Evolutionary conservation across 2,113 vertebrate species (phyloP), one percentile per base, ranked within the genome.

Genomic region (Eclectus roratus): DNA sequence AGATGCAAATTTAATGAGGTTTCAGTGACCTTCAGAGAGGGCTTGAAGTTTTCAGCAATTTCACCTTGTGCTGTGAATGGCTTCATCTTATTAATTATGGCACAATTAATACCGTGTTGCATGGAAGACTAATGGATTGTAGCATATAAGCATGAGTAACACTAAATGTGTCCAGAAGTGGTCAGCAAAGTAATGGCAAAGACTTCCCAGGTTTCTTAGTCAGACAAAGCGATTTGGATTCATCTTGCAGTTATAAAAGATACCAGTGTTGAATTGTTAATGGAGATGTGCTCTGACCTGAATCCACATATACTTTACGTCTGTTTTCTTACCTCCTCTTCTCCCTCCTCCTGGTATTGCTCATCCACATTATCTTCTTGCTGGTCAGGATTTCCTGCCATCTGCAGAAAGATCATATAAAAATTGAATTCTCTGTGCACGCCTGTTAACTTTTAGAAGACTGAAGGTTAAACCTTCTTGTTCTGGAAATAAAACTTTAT

Each of bases 341-440:
- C 99, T 53, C 97, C 98, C 55, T 99, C 99, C 23, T 99, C 99
- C 97, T 99, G 99, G 96, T 99, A 99, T 66, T 99, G 99, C 23
- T 99, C 99, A 64, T 99, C 99, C 68, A 99, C 97, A 19, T 98
- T 98, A 94, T 99, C 99, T 86, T 99, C 99, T 96, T 99, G 99
- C 88, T 99, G 99, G 97, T 99, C 99, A 37, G 99, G 99, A 88
- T 99, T 99, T 97, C 99, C 99, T 89, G 99, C 99, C 98, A 99
- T 98, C 99, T 99, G 97, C 84, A 94, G 74, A 94, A 88, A 96
- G 56, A 96, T n/a, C 44, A 89, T 13, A 89, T 68, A 33, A 84
- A 83, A 95, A 66, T 63, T 61, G 79, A 85, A 23, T 10, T 82
- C 81, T 49, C 8, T 43, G 44, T 60, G 10, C 18, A 7, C 24